Evolutionary conservation across 2,888 invertebrate species (phyloP), one percentile per base, ranked within the genome.

Genomic region (Actias luna): DNA sequence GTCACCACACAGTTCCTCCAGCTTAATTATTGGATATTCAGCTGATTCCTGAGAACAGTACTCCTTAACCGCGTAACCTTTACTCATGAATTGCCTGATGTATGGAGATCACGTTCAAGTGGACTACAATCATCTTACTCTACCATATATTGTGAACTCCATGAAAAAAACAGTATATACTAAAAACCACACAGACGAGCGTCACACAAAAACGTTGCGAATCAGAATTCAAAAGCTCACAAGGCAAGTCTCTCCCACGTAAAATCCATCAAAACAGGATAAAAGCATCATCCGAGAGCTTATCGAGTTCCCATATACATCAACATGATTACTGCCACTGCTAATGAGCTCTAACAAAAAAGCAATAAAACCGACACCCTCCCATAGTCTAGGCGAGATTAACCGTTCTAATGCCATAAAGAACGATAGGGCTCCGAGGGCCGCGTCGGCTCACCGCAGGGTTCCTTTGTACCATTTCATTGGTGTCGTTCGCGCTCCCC

Each of bases 341-440:
- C 66, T 69, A 67, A 68, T 65, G 67, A 67, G 67, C 66, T 68
- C 70, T 70, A 77, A 78, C 74, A 72, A 75, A 60, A 83, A 85
- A 79, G 85, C 80, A 85, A 87, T 87, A 87, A 85, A 80, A 77
- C 74, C 69, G 74, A 77, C 82, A 80, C 85, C 86, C 86, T 75
- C 85, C 86, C 86, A 75, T 68, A 75, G 61, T 62, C 55, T 68
- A 72, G 73, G 69, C 69, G 73, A 81, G 87, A 87, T 87, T 86
- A 87, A 84, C 79, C 71, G 79, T 76, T 79, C 82, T 84, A 55
- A 55, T 55, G 29, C 55, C 55, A 55, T 55, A 55, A 55, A 55
- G 55, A 55, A 85, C 62, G 57, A 42, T 57, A 46, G 58, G 33
- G 46, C 50, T 46, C 50, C 36, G 46, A 62, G 62, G 62, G 58